phyloP scores from a whole-genome alignment of 1,140 invertebrate species.

The Listronotus bonariensis region DNA sequence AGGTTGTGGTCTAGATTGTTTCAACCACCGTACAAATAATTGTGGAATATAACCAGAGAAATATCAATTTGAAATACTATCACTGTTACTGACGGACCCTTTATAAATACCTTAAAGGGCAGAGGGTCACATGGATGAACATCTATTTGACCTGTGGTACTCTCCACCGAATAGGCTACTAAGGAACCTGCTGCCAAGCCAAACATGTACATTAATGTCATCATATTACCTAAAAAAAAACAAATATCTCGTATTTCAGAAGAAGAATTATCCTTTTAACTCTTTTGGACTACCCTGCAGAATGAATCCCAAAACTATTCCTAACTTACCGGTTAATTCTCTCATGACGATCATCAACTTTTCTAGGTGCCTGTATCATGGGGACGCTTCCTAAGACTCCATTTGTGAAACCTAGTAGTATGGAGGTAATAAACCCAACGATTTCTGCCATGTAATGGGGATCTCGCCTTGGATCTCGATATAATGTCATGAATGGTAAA shows the following conservation, averaged over 20 bases:
- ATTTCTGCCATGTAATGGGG: conserved; percentile 75
- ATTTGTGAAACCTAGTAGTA: conserved; percentile 81
- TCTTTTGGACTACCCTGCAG: background rate
- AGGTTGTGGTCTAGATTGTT: no score
- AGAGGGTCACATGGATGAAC: conserved; percentile 35
- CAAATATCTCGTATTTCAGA: conserved; percentile 2
- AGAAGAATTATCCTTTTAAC: background rate
- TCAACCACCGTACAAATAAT: no score
- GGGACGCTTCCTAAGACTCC: conserved; percentile 87
- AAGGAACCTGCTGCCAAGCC: conserved; percentile 82
- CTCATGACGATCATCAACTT: conserved; percentile 77
- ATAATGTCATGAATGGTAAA: conserved; percentile 78
- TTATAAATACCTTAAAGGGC: conserved; percentile 5
- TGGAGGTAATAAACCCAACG: conserved; percentile 71
- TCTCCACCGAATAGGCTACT: conserved; percentile 80
- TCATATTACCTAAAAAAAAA: conserved; percentile 77
- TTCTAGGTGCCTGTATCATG: conserved; percentile 86
- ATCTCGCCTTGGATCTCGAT: conserved; percentile 72
- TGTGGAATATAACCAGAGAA: no score
- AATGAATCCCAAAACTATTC: no score
- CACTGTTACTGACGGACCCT: no score
- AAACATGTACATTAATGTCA: conserved; percentile 88
- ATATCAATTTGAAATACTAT: no score
- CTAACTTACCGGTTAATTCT: conserved; percentile 72
- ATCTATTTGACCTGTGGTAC: conserved; percentile 59